phyloP scores from a whole-genome alignment of 2,797 vertebrate genomes.

The Parotocinclus haroldoi region DNA sequence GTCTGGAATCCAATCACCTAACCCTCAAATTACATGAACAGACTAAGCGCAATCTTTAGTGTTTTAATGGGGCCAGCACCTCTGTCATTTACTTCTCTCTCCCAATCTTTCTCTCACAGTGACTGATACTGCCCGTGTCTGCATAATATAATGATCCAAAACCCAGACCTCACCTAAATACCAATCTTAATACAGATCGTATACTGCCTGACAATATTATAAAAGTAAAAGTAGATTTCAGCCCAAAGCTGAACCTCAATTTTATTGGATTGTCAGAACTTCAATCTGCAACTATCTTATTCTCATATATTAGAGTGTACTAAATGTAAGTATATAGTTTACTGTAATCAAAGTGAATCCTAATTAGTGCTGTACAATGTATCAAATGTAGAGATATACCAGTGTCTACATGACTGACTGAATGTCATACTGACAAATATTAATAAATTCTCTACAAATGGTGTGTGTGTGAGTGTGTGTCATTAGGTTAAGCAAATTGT shows the following conservation, averaged over 20 bases:
- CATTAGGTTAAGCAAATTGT: no score
- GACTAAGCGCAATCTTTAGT: conserved; percentile 49
- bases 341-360: no score
- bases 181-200: conserved; percentile 14
- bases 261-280: neutral
- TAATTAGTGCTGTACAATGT: no score
- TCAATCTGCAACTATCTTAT: no score
- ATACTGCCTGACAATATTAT: conserved; percentile 1
- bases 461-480: no score
- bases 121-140: conserved; percentile 20
- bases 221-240: conserved; percentile 3
- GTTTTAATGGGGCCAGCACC: conserved; percentile 58
- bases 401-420: no score
- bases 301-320: no score
- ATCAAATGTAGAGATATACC: no score
- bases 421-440: no score
- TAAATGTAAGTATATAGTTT: no score
- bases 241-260: no score
- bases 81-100: conserved; percentile 47
- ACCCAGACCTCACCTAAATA: conserved; percentile 13
- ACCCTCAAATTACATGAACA: conserved; percentile 57
- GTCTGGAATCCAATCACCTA: conserved; percentile 66
- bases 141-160: conserved; percentile 23
- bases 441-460: no score
- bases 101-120: conserved; percentile 27